phyloP scores from a whole-genome alignment of 2,797 vertebrate species.

The Arctocebus calabarensis region DNA sequence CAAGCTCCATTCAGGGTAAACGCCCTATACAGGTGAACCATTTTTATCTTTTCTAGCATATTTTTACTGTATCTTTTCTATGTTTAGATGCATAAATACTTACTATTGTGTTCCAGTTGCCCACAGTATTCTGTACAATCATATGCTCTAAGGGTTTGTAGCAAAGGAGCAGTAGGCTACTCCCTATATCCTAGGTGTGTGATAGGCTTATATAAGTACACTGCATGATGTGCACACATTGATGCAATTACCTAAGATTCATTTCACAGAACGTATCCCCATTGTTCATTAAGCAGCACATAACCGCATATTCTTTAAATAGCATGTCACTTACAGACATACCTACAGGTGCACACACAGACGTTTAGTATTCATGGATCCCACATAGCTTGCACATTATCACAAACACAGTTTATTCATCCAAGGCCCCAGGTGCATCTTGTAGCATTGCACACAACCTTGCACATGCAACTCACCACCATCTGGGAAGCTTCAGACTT shows the following conservation, averaged over 20 bases:
- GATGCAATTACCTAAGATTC: neutral
- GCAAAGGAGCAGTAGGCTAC: neutral
- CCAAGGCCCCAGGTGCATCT: neutral
- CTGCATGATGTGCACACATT: neutral
- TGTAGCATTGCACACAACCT: accelerated
- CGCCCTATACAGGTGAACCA: neutral
- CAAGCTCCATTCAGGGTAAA: neutral
- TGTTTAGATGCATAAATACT: neutral
- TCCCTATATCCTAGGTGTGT: neutral
- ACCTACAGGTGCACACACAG: accelerated
- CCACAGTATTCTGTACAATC: neutral
- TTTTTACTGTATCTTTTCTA: no score
- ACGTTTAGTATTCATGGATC: neutral
- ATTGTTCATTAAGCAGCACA: neutral
- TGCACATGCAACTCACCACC: neutral
- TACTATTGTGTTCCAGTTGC: neutral
- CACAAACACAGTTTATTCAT: neutral
- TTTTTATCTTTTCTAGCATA: neutral
- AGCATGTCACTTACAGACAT: neutral
- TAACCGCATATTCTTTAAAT: neutral
- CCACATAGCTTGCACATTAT: neutral
- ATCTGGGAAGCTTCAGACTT: neutral
- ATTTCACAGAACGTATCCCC: neutral
- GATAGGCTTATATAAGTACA: neutral
- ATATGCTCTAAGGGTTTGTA: neutral